Evolutionary conservation across 1,140 invertebrate species (phyloP), one percentile per base, ranked within the genome.

Genomic region (Sminthurides bifidus): DNA sequence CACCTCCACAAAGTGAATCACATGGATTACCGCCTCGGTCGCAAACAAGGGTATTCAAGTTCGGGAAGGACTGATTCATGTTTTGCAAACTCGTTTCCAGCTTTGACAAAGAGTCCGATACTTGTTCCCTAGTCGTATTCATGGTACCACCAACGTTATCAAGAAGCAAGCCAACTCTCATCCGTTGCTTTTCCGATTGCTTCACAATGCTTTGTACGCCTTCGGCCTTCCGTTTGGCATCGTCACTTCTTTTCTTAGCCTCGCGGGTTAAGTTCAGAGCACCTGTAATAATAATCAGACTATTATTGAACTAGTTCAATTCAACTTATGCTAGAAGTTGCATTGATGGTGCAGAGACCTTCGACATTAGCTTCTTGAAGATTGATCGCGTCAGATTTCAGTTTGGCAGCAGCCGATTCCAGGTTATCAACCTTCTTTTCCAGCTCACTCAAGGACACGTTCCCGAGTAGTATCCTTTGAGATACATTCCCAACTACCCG

Each of bases 301-400:
- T 41, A 3, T n/a, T 31, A 19, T 53, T 53, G 17, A 19, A 54
- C 21, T 4, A 8, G n/a, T 15, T 45, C 19, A 17, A 38, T 12
- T 6, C 26, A 14, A 27, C 3, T 43, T 10, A 26, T 8, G 33
- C 33, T 8, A 35, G 6, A 10, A 48, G 6, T 29, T 48, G 19
- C 24, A 12, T 27, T 26, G n/a, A n/a, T n/a, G n/a, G n/a, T n/a
- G n/a, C n/a, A 29, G 44, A 56, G 63, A 78, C 78, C 92, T 74
- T 92, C 87, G 33, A 96, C 85, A 72, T 96, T 92, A 3, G 84
- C 86, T 73, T 95, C 92, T 70, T 95, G 90, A 26, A 98, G 74
- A 66, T 83, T 81, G 1, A 89, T 95, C 12, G 89, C 89, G 67
- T 91, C 89, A 51, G 83, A 80, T 64, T 84, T 83, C 23, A 97